These are phyloP conservation scores for Troides helena DNA, from an alignment of 2,888 invertebrate genomes.

Conservation along the genomic window DNA sequence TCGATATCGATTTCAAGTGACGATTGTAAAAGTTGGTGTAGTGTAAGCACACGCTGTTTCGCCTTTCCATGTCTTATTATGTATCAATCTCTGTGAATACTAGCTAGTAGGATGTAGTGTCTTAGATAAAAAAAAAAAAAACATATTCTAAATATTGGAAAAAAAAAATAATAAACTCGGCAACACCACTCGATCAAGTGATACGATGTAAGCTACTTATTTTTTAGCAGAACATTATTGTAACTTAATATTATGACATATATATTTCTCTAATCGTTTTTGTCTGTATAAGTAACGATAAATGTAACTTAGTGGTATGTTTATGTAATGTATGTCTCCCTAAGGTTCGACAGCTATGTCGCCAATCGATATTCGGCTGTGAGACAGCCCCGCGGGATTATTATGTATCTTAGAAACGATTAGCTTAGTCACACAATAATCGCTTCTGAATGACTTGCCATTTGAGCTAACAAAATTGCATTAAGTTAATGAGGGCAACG, in stretches of 20 bases:
- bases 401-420: too few relatives aligned
- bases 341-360: constrained; percentile 52
- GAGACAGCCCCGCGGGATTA: constrained; percentile 48
- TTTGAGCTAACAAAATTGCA: too few relatives aligned
- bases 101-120: constrained; percentile 75
- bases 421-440: too few relatives aligned
- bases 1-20: constrained; percentile 27
- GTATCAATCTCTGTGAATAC: constrained; percentile 78
- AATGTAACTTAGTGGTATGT: constrained; percentile 47
- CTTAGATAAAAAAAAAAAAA: constrained; percentile 52
- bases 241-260: constrained; percentile 54
- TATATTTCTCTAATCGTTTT: constrained; percentile 65
- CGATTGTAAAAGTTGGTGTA: constrained; percentile 47
- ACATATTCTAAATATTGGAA: constrained; percentile 74
- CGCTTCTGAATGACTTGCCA: too few relatives aligned
- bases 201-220: constrained; percentile 71
- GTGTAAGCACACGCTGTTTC: constrained; percentile 65
- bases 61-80: constrained; percentile 68
- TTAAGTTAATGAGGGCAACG: too few relatives aligned
- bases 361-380: constrained; percentile 51
- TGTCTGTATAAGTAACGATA: constrained; percentile 65
- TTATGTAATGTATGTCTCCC: constrained; percentile 46
- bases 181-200: constrained; percentile 78
- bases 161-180: constrained; percentile 47
- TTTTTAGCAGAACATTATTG: constrained; percentile 56